These are phyloP conservation scores for Plumapathes pennacea DNA, from an alignment of 92 coral and sea anemone genomes.

Conservation along the genomic window DNA sequence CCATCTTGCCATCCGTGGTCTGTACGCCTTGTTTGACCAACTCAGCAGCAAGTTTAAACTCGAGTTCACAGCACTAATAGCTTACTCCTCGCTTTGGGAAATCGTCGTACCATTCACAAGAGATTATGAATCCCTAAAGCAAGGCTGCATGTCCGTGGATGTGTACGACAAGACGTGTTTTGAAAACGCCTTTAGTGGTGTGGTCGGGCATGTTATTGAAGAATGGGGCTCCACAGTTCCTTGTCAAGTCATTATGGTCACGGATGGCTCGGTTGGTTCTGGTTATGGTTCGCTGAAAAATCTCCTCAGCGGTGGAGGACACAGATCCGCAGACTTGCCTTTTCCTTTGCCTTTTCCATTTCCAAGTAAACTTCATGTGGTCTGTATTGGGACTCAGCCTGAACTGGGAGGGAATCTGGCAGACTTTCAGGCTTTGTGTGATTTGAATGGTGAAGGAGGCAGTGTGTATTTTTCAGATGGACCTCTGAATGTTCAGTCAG, in stretches of 20 bases:
- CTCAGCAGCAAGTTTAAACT: slow-evolving; percentile 83
- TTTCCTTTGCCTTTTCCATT: slow-evolving; percentile 87
- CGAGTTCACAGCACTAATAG: slow-evolving; percentile 92
- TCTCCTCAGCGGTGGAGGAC: slow-evolving; percentile 68
- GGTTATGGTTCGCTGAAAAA: slow-evolving; percentile 81
- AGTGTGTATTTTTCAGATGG: slow-evolving; percentile 89
- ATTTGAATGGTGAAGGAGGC: slow-evolving; percentile 84
- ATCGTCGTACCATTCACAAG: slow-evolving; percentile 97
- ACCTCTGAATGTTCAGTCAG: slow-evolving; percentile 73
- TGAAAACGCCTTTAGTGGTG: slow-evolving; percentile 96
- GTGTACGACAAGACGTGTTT: slow-evolving; percentile 89
- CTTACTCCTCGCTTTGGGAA: slow-evolving; percentile 99
- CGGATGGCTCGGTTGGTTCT: slow-evolving; percentile 90
- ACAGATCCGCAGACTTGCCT: slow-evolving; percentile 57
- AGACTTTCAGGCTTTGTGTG: slow-evolving; percentile 87
- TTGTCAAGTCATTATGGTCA: slow-evolving; percentile 84
- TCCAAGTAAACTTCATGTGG: slow-evolving; percentile 90
- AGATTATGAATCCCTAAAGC: slow-evolving; percentile 92
- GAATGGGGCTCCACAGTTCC: slow-evolving; percentile 99
- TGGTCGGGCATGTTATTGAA: slow-evolving; percentile 92
- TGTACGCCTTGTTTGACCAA: slow-evolving; percentile 83
- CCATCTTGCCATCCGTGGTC: slow-evolving; percentile 89
- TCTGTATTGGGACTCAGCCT: slow-evolving; percentile 64
- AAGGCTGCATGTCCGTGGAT: slow-evolving; percentile 95
- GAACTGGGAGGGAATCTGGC: slow-evolving; percentile 63